Evolutionary conservation across 1,140 invertebrate genomes (phyloP).

Genomic region (Aphelinus atriplicis): DNA sequence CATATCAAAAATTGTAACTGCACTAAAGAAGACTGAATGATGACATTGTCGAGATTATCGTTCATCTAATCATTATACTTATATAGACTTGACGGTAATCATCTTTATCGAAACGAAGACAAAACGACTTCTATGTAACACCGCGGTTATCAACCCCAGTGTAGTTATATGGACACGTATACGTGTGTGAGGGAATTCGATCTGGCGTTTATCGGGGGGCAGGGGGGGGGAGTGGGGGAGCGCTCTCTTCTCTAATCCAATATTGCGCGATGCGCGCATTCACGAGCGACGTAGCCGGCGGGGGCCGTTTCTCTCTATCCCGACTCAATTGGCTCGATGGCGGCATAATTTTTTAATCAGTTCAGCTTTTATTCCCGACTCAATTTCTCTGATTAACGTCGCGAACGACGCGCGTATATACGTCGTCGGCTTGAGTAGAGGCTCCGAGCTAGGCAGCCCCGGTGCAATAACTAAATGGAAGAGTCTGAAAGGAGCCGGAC

Average conservation of each 20-base stretch:
- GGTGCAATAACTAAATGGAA: conserved; percentile 56
- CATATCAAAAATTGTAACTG: too few relatives aligned
- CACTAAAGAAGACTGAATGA: too few relatives aligned
- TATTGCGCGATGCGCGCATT: conserved; percentile 2
- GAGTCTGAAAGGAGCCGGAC: conserved; percentile 33
- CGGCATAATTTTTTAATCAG: conserved; percentile 36
- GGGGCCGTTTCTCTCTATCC: too few relatives aligned
- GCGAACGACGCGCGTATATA: not conserved
- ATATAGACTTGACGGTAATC: too few relatives aligned
- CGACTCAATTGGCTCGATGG: conserved; percentile 1
- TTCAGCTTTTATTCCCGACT: conserved; percentile 25
- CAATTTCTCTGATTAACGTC: conserved; percentile 39
- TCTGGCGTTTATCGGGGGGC: not conserved
- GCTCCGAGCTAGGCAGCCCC: too few relatives aligned
- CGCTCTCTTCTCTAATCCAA: conserved; percentile 28
- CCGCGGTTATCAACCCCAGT: too few relatives aligned
- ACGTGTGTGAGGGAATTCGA: too few relatives aligned
- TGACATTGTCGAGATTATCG: too few relatives aligned
- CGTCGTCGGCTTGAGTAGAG: not conserved
- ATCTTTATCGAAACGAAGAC: too few relatives aligned
- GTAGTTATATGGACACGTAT: too few relatives aligned
- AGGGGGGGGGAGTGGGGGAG: not conserved
- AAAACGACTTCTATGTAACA: too few relatives aligned
- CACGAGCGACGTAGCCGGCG: not conserved
- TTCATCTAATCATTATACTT: too few relatives aligned